Evolutionary conservation across 2,113 vertebrate species (phyloP).

Genomic region (Hippoglossus stenolepis): DNA sequence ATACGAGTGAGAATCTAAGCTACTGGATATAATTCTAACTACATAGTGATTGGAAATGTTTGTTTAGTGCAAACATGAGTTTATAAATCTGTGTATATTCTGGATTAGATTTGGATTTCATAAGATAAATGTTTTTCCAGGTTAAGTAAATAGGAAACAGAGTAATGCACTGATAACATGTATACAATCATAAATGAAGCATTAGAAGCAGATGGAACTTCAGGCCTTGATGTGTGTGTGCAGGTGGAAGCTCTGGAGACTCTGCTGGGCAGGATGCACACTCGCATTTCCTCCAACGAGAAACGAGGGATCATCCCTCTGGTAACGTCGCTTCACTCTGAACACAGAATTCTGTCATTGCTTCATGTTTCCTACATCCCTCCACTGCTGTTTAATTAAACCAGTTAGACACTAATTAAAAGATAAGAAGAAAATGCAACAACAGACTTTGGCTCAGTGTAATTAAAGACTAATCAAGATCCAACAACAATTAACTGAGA

Average conservation of each 20-base stretch:
- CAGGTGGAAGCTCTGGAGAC: constrained; percentile 81
- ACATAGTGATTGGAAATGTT: no score
- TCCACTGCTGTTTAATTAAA: constrained; percentile 44
- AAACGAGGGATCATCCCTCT: constrained; percentile 80
- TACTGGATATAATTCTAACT: no score
- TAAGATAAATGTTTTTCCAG: no score
- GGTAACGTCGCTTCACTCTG: constrained; percentile 51
- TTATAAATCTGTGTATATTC: no score
- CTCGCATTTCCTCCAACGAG: constrained; percentile 62
- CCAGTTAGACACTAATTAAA: constrained; percentile 61
- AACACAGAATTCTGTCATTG: neutral
- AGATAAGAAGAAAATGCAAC: constrained; percentile 56
- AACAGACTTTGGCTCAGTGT: constrained; percentile 6
- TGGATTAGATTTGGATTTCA: no score
- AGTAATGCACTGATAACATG: no score
- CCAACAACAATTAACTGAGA: constrained; percentile 11
- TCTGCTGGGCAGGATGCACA: constrained; percentile 74
- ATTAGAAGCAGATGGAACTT: no score
- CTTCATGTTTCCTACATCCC: neutral
- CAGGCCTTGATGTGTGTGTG: neutral
- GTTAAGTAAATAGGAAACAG: no score
- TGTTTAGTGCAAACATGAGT: no score
- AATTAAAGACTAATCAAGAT: constrained; percentile 41
- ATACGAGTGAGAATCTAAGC: no score
- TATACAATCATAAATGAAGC: no score